These are phyloP conservation scores for Amphiura filiformis DNA, from an alignment of 35 echinoderm and acorn worm genomes.

Conservation along the genomic window DNA sequence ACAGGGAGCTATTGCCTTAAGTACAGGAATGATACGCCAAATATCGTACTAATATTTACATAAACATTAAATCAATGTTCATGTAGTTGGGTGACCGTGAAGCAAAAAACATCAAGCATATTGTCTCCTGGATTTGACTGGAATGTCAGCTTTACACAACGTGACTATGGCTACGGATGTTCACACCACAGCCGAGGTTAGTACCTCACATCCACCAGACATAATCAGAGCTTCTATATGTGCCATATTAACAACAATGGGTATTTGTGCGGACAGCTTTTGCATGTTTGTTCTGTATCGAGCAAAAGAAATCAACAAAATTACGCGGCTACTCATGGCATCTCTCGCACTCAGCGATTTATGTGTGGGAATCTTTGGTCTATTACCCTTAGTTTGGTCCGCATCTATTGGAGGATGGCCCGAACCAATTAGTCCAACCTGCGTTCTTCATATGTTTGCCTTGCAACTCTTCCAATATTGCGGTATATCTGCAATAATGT, in stretches of 20 bases:
- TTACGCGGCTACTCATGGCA: background rate
- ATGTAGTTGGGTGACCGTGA: too few species aligned
- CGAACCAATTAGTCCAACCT: background rate
- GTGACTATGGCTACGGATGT: too few species aligned
- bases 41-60: too few species aligned
- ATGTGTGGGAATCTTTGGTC: background rate
- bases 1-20: too few species aligned
- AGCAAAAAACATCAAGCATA: too few species aligned
- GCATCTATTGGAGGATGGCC: background rate
- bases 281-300: background rate
- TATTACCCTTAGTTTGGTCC: background rate
- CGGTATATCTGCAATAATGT: background rate
- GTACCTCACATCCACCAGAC: too few species aligned
- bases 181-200: too few species aligned
- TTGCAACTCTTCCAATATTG: background rate
- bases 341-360: background rate
- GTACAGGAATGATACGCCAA: too few species aligned
- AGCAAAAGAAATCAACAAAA: background rate
- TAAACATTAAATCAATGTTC: too few species aligned
- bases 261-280: background rate
- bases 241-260: background rate
- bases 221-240: background rate
- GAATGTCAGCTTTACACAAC: too few species aligned
- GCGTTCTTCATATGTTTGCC: background rate
- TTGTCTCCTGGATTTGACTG: too few species aligned